phyloP scores from a whole-genome alignment of 1,140 invertebrate species.

The Calephelis virginiensis region DNA sequence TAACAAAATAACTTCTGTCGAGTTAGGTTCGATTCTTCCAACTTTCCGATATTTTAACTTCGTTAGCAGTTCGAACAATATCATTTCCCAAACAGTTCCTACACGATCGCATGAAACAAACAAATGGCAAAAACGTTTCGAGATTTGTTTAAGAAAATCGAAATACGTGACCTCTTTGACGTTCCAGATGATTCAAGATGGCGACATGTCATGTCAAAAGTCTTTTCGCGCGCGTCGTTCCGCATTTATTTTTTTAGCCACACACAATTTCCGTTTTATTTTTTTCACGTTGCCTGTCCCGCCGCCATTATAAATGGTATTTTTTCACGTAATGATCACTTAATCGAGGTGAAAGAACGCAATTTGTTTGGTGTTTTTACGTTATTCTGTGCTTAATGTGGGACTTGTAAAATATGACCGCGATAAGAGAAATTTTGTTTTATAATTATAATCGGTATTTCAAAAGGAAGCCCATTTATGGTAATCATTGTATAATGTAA shows the following conservation, averaged over 20 bases:
- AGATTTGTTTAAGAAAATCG: slow-evolving; percentile 17
- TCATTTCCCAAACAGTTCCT: slow-evolving; percentile 10
- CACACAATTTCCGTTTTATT: slow-evolving; percentile 17
- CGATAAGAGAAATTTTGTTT: slow-evolving; percentile 14
- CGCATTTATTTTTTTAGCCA: slow-evolving; percentile 16
- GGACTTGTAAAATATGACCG: slow-evolving; percentile 8
- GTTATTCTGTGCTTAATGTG: background rate
- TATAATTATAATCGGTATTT: slow-evolving; percentile 11
- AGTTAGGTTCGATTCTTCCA: background rate
- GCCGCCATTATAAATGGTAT: slow-evolving; percentile 14
- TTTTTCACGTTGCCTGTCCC: slow-evolving; percentile 16
- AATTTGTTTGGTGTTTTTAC: slow-evolving; percentile 14
- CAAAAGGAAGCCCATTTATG: slow-evolving; percentile 5
- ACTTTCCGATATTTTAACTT: slow-evolving; percentile 13
- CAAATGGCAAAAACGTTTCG: slow-evolving; percentile 16
- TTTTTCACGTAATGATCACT: slow-evolving; percentile 18
- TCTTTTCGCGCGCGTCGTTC: slow-evolving; percentile 13
- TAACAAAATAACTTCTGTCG: too few species aligned
- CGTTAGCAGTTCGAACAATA: slow-evolving; percentile 1
- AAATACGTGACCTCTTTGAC: slow-evolving; percentile 16
- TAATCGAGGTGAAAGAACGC: slow-evolving; percentile 17
- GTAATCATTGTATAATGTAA: slow-evolving; percentile 15
- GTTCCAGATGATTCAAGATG: slow-evolving; percentile 15
- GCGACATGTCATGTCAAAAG: slow-evolving; percentile 18
- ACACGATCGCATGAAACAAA: slow-evolving; percentile 13